Base-by-base conservation (phyloP, 2,888 invertebrate species). In the Mactromeris polynyma region DNA sequence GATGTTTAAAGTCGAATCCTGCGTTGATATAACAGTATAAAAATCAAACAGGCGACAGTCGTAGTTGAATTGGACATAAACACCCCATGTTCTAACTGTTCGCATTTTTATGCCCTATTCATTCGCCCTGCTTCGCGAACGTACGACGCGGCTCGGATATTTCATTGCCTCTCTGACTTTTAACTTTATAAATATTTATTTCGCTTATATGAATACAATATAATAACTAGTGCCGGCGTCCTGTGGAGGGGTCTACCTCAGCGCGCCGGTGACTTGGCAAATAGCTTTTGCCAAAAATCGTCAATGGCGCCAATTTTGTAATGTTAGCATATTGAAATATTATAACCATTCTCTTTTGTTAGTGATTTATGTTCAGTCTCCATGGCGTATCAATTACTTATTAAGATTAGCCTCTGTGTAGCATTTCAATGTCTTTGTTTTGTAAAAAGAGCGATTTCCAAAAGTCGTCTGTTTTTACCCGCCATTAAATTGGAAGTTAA, bases 251-350 rank as follows among this genome's bases (percentile, higher is more conserved):
- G 81, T 80, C 85, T 87, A 90, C 90, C 85, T 78, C 83, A 79
- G 33, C 79, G 85, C 90, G 87, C n/a, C 90, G 73, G 78, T 90
- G 90, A 90, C 90, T 85, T 82, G 51, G 85, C 90, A 85, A 85
- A 80, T 83, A 85, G 82, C 54, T 36, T 83, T 78, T 85, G 79
- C 69, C 87, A 51, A 81, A 78, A 85, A 78, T 58, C 79, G 58
- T 33, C 80, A 40, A 42, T 69, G 90, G 90, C 90, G 90, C 90
- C 90, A 87, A 77, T 82, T 85, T 69, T 83, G 90, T 90, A 90
- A 90, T 87, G 90, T 87, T 90, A 89, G 83, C 86, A 84, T 86
- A 89, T 89, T 84, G 83, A 86, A 89, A 89, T 83, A 86, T 89
- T 86, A 89, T 81, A 86, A 79, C 81, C 42, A 38, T 42, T 83